Evolutionary conservation across 2,888 invertebrate species (phyloP), one percentile per base, ranked within the genome.

Genomic region (Willowsia nigromaculata): DNA sequence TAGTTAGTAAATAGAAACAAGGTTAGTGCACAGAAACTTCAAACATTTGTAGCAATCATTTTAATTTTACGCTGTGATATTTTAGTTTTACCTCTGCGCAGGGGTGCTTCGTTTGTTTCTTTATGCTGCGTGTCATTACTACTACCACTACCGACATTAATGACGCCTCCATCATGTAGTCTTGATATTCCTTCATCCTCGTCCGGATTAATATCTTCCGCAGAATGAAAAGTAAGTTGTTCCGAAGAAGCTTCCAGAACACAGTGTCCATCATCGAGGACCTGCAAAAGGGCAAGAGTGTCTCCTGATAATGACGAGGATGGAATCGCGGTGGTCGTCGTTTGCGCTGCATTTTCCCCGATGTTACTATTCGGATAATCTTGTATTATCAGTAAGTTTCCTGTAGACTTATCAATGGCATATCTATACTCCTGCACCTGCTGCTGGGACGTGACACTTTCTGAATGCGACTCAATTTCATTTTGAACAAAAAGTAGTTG

Each of bases 191-290:
- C 50, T 50, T 13, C 50, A 11, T 15, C 15, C 5, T 50, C 50
- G 15, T 65, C 15, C 13, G 33, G 15, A 27, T 68, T 33, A 68
- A 33, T 18, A 37, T 37, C 40, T 30, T 68, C 68, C 1, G 40
- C 68, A 18, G 68, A 68, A 68, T 68, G 68, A 25, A 68, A 68
- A 13, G 68, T 68, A 37, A 68, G 33, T 37, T 68, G 68, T 1
- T 68, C 68, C 7, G 37, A n/a, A 6, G n/a, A 6, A 2, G 68
- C 18, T 22, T 68, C 68, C 18, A 68, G 9, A 37, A 68, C 37
- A n/a, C 40, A 68, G 2, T 68, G 37, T 11, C 40, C 40, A 37
- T 68, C 37, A 25, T 68, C 68, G 0, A 68, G 68, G 4, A n/a
- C 68, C 18, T 68, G 68, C 18, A 68, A 37, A 6, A 68, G 22